Evolutionary conservation across 2,113 vertebrate genomes (phyloP).

Genomic region (Menidia beryllina): DNA sequence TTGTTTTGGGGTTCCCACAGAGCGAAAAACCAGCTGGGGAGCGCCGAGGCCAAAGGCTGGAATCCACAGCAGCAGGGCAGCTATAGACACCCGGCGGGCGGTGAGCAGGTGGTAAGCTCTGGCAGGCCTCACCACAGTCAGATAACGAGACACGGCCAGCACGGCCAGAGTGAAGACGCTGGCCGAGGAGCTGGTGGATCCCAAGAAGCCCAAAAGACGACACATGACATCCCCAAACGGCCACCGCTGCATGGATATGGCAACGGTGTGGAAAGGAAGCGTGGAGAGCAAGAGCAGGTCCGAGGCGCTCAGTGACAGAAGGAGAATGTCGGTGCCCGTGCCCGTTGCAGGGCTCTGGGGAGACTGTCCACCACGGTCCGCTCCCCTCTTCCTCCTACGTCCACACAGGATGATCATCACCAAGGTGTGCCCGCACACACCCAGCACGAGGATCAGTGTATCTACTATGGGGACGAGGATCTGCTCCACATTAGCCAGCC

Average conservation of each 20-base stretch:
- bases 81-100: constrained; percentile 37
- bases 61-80: constrained; percentile 69
- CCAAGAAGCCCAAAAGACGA: constrained; percentile 78
- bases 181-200: constrained; percentile 75
- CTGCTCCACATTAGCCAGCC: constrained; percentile 51
- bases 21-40: constrained; percentile 78
- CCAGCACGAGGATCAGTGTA: constrained; percentile 71
- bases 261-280: constrained; percentile 77
- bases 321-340: constrained; percentile 75
- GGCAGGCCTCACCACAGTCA: constrained; percentile 77
- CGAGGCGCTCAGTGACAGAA: constrained; percentile 76
- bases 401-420: constrained; percentile 77
- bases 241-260: constrained; percentile 75
- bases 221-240: constrained; percentile 77
- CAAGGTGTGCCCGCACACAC: constrained; percentile 74
- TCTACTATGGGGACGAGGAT: constrained; percentile 80
- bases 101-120: constrained; percentile 70
- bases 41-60: constrained; percentile 70
- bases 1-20: constrained; percentile 26
- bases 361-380: background rate
- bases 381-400: constrained; percentile 38
- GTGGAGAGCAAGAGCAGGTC: constrained; percentile 79
- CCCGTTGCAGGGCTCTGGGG: constrained; percentile 30
- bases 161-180: constrained; percentile 78
- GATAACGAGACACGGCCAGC: constrained; percentile 76